These are phyloP conservation scores for Aspidiotus rigidus DNA, from an alignment of 2,888 invertebrate genomes.

Conservation along the genomic window DNA sequence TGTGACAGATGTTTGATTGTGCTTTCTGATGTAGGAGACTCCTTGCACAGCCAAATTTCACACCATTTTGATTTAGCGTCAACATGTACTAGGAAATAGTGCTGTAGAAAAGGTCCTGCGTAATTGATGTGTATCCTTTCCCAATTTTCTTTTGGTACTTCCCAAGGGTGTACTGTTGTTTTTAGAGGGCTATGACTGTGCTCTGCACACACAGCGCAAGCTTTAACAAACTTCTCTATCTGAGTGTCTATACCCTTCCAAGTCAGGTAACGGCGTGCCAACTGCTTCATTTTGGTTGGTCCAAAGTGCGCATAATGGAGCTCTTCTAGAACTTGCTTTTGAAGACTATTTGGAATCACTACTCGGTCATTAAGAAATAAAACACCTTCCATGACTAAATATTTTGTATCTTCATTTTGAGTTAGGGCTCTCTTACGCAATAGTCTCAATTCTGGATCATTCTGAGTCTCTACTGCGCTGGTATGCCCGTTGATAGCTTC, in stretches of 20 bases:
- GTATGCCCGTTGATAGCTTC: neutral
- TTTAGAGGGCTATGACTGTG: conserved; percentile 32
- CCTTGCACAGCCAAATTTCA: conserved; percentile 13
- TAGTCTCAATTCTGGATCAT: neutral
- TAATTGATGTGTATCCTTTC: conserved; percentile 6
- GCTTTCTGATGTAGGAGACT: neutral
- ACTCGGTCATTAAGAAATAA: conserved; percentile 35
- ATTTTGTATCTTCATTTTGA: conserved; percentile 32
- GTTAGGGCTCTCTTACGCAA: neutral
- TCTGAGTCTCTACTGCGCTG: neutral
- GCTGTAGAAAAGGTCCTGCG: conserved; percentile 27
- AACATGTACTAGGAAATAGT: conserved; percentile 31
- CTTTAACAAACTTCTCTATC: conserved; percentile 34
- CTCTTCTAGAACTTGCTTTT: conserved; percentile 34
- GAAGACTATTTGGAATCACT: conserved; percentile 36
- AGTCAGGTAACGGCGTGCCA: conserved; percentile 37
- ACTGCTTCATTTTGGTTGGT: conserved; percentile 39
- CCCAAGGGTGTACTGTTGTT: neutral
- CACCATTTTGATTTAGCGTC: conserved; percentile 36
- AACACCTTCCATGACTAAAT: conserved; percentile 33
- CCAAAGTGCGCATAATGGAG: conserved; percentile 39
- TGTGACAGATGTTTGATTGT: conserved; percentile 9
- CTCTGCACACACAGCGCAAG: conserved; percentile 16
- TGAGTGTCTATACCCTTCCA: conserved; percentile 39
- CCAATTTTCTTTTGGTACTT: neutral